phyloP scores from a whole-genome alignment of 2,797 vertebrate genomes.

The Mus spretus region DNA sequence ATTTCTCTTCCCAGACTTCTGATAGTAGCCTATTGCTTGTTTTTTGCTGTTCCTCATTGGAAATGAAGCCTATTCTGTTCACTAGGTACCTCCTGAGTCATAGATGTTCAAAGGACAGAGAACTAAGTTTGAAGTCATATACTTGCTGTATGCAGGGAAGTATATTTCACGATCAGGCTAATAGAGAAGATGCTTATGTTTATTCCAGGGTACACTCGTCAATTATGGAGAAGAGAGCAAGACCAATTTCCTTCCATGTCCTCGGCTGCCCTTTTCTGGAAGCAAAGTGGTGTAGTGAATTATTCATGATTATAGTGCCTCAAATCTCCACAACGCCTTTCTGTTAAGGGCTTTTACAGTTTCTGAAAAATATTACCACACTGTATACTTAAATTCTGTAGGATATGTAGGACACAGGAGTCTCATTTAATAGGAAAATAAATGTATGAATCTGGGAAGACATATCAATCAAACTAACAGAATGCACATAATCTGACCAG shows the following conservation, averaged over 20 bases:
- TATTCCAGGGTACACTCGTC: constrained; percentile 58
- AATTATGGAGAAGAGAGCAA: constrained; percentile 55
- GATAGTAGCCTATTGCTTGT: background rate
- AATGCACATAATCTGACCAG: constrained; percentile 8
- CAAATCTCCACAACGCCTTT: constrained; percentile 32
- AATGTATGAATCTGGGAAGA: background rate
- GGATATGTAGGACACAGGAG: background rate
- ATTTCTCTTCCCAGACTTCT: constrained; percentile 29
- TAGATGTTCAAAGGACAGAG: background rate
- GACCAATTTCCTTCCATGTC: constrained; percentile 57
- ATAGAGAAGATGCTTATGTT: constrained; percentile 52
- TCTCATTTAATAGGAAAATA: constrained; percentile 25
- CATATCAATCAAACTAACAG: constrained; percentile 16
- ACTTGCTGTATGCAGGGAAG: constrained; percentile 2
- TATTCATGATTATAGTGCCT: constrained; percentile 66
- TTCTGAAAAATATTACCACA: constrained; percentile 46
- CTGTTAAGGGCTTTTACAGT: constrained; percentile 54
- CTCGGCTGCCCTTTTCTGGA: constrained; percentile 61
- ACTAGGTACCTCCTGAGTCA: background rate
- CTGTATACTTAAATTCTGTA: constrained; percentile 39
- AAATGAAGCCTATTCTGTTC: background rate
- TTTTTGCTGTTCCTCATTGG: background rate
- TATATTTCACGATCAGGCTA: background rate
- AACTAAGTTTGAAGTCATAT: constrained; percentile 11
- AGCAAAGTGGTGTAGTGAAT: constrained; percentile 74